Conservation (phyloP, 1,140 invertebrate species). For the Holotrichia oblita region DNA sequence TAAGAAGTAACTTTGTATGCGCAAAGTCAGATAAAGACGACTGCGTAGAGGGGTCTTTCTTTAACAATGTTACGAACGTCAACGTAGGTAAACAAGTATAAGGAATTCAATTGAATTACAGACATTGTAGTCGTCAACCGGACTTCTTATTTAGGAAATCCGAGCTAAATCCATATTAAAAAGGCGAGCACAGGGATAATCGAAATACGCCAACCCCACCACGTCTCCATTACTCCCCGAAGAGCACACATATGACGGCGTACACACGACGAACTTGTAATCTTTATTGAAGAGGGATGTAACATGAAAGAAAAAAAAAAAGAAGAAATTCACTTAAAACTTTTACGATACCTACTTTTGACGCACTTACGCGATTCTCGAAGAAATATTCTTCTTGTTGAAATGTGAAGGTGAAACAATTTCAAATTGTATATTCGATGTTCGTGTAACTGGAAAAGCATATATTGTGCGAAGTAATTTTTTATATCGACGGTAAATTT, state of each 20-base stretch:
- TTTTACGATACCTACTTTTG: conserved; percentile 10
- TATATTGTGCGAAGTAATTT: no score
- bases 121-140: conserved; percentile 23
- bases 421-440: background rate
- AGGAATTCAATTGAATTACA: conserved; percentile 29
- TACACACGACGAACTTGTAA: conserved; percentile 27
- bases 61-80: conserved; percentile 30
- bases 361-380: background rate
- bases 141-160: conserved; percentile 34
- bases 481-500: no score
- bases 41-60: background rate
- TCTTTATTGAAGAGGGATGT: conserved; percentile 35
- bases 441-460: background rate
- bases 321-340: conserved; percentile 31
- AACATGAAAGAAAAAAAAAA: background rate
- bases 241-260: conserved; percentile 24
- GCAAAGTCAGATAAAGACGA: background rate
- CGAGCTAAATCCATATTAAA: conserved; percentile 36
- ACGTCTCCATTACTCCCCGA: background rate
- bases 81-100: conserved; percentile 17
- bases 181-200: conserved; percentile 11
- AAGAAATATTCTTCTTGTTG: background rate
- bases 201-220: background rate
- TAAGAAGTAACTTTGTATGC: background rate
- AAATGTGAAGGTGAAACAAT: background rate